Conservation (phyloP, 92 coral and sea anemone species). For the Chrysogorgia sp. region DNA sequence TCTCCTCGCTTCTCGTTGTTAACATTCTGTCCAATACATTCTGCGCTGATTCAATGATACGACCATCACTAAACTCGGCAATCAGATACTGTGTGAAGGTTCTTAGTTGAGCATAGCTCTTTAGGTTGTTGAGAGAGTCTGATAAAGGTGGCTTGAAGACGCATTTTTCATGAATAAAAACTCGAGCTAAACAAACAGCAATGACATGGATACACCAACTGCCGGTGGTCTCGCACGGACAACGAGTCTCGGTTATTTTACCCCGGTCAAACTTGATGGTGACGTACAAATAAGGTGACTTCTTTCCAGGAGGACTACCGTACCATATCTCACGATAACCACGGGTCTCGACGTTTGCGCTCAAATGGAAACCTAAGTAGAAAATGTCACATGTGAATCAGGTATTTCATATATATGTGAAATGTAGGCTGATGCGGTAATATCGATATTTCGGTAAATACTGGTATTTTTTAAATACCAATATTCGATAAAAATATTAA, state of each 20-base stretch:
- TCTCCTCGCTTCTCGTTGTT: slow-evolving; percentile 44
- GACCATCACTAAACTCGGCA: slow-evolving; percentile 76
- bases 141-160: slow-evolving; percentile 75
- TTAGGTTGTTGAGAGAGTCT: slow-evolving; percentile 75
- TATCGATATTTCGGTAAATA: background rate
- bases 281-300: slow-evolving; percentile 57
- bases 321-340: slow-evolving; percentile 34
- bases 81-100: slow-evolving; percentile 87
- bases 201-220: slow-evolving; percentile 91
- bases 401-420: too few species aligned
- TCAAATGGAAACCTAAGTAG: slow-evolving; percentile 94
- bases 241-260: slow-evolving; percentile 85
- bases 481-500: too few species aligned
- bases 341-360: slow-evolving; percentile 73
- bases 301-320: slow-evolving; percentile 41
- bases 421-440: too few species aligned
- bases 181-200: slow-evolving; percentile 74
- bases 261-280: slow-evolving; percentile 91
- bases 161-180: slow-evolving; percentile 50
- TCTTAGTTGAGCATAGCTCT: slow-evolving; percentile 76
- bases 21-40: slow-evolving; percentile 73
- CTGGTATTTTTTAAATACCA: too few species aligned
- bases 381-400: too few species aligned
- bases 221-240: slow-evolving; percentile 71
- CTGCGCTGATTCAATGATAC: slow-evolving; percentile 86